These are phyloP conservation scores for Abramis brama DNA, from an alignment of 2,113 vertebrate genomes.

Conservation along the genomic window DNA sequence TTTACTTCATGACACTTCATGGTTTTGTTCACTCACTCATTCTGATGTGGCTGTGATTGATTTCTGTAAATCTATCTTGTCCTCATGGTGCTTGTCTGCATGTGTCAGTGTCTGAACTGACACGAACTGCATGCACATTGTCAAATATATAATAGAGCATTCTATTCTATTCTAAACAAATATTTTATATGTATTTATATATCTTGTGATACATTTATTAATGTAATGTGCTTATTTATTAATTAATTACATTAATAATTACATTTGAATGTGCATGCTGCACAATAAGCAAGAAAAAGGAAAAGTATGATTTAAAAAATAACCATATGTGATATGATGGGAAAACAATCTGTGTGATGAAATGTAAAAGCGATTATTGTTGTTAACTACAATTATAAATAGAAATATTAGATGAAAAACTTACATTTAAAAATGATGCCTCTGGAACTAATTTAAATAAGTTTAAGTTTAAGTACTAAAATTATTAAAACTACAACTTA, in stretches of 20 bases:
- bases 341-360: not conserved
- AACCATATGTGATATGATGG: no score
- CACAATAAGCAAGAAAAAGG: not conserved
- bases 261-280: not conserved
- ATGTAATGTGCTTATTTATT: not conserved
- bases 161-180: not conserved
- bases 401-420: not conserved
- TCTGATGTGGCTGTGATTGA: not conserved
- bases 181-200: not conserved
- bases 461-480: not conserved
- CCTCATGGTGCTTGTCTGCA: not conserved
- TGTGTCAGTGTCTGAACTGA: not conserved
- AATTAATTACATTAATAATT: not conserved
- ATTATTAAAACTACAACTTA: not conserved
- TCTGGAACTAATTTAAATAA: not conserved
- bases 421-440: not conserved
- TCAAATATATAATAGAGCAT: not conserved
- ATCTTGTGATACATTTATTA: not conserved
- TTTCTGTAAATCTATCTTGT: not conserved
- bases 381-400: not conserved
- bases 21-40: not conserved
- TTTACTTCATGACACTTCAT: not conserved
- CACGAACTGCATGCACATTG: no score
- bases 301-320: not conserved
- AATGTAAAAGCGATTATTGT: not conserved